Percentiles rank a stretch among this genome's conserved stretches.
Evolutionary conservation across 2,888 invertebrate genomes (phyloP).

Genomic region (Ennomos erosarius): DNA sequence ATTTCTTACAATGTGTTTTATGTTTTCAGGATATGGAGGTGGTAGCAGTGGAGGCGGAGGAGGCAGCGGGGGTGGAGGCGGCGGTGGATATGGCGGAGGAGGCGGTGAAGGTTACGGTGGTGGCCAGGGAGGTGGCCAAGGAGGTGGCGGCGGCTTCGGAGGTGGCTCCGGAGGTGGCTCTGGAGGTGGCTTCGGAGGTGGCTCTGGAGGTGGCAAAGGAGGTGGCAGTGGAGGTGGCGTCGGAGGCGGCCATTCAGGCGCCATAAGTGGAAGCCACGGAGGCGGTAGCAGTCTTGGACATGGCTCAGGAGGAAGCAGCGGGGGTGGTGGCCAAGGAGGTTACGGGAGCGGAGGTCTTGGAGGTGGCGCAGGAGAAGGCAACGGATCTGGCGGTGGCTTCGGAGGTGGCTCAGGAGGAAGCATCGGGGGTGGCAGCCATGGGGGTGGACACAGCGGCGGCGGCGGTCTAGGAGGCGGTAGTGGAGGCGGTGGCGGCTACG

Average conservation of each 20-base stretch:
- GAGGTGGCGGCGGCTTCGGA: conserved; percentile 36
- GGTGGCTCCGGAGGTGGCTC: conserved; percentile 37
- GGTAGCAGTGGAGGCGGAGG: conserved; percentile 40
- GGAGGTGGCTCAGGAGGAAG: conserved; percentile 59
- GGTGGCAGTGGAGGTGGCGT: conserved; percentile 42
- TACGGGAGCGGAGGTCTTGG: conserved; percentile 71
- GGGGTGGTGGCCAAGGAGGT: conserved; percentile 59
- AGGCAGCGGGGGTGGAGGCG: conserved; percentile 37
- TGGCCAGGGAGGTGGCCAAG: conserved; percentile 37
- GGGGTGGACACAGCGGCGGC: conserved; percentile 26
- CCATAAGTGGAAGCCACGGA: conserved; percentile 18
- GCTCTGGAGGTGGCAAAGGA: conserved; percentile 39
- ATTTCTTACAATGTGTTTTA: background rate
- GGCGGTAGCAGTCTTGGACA: conserved; percentile 41
- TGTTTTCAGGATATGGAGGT: conserved; percentile 44
- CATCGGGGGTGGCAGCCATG: conserved; percentile 26
- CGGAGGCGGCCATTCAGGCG: background rate
- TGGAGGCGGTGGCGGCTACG: conserved; percentile 36
- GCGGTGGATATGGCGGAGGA: conserved; percentile 34
- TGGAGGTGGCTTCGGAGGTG: conserved; percentile 33
- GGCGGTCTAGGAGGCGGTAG: conserved; percentile 16
- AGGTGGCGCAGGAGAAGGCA: conserved; percentile 69
- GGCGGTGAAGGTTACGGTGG: conserved; percentile 40
- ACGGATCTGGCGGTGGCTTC: conserved; percentile 46
- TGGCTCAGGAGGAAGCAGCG: conserved; percentile 12